These are phyloP conservation scores for Falco peregrinus DNA, from an alignment of 2,797 vertebrate species.

Conservation along the genomic window DNA sequence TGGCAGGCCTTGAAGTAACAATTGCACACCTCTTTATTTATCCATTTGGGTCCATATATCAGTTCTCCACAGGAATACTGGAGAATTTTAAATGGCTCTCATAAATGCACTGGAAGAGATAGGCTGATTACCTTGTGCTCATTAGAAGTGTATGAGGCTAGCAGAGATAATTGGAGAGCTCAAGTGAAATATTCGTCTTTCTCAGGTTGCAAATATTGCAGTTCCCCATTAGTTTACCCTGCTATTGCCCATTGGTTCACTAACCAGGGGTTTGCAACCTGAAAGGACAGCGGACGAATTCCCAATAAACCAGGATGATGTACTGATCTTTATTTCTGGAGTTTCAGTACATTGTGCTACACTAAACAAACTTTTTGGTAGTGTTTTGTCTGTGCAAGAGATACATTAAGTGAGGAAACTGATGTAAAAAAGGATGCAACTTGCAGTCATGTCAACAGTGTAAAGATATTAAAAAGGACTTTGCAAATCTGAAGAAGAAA, in stretches of 20 bases:
- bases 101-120: slow-evolving; percentile 32
- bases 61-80: slow-evolving; percentile 28
- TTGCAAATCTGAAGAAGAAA: background rate
- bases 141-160: slow-evolving; percentile 39
- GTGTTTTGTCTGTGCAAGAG: background rate
- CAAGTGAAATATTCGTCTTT: slow-evolving; percentile 48
- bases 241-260: background rate
- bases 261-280: background rate
- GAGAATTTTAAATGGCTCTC: slow-evolving; percentile 52
- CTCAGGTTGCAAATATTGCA: slow-evolving; percentile 30
- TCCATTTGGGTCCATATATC: slow-evolving; percentile 24
- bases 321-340: background rate
- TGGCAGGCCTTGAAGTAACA: background rate
- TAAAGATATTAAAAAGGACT: background rate
- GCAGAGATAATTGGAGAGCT: slow-evolving; percentile 52
- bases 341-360: background rate
- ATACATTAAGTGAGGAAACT: background rate
- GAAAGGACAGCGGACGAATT: background rate
- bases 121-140: slow-evolving; percentile 42
- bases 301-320: background rate
- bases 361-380: background rate
- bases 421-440: background rate
- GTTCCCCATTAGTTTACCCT: slow-evolving; percentile 36
- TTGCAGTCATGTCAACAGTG: background rate
- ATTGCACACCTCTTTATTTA: slow-evolving; percentile 36